Base-by-base conservation (phyloP, 64 coral and sea anemone genomes). In the Hydrozoanthus tunicans region DNA sequence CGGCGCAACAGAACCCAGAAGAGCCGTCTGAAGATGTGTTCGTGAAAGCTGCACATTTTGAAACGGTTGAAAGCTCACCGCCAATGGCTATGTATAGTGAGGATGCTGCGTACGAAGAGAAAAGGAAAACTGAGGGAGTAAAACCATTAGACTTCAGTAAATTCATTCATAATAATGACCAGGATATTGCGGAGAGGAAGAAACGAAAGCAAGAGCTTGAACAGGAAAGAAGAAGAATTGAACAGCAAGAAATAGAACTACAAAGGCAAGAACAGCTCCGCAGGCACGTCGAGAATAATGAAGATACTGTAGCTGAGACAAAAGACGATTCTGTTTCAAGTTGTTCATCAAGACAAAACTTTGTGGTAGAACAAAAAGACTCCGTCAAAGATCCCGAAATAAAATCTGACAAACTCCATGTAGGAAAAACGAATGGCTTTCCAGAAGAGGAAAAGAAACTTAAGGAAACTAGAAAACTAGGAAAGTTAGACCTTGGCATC, bases 401-500 rank as follows among this genome's bases (percentile, higher is more conserved):
- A 59, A 20, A 7, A 58, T 1, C 14, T 70, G 64, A 64, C 6
- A 71, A 17, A 86, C 2, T 25, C 3, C 65, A 73, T 74, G 15
- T 7, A 10, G 84, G 69, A 12, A 43, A n/a, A 12, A 27, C n/a
- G 68, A 88, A 88, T 61, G 84, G 84, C 1, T 13, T 74, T 15
- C 55, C 55, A 9, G 84, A 88, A 75, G 51, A 86, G 52, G 53
- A 58, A 73, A 73, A 60, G 56, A 27, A 88, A 59, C 5, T 15
- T 59, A 63, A 81, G 25, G 59, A 74, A 75, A 11, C 15, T 75
- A 54, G 20, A 75, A 74, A 51, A 17, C 67, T 14, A 24, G 84
- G 84, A 13, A 88, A 59, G 24, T 6, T 88, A 7, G 25, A 88
- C 53, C 84, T 88, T 75, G 84, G 84, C 15, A 88, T 88, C n/a